Base-by-base conservation (phyloP, 2,888 invertebrate genomes). In the Conchocele bisecta region DNA sequence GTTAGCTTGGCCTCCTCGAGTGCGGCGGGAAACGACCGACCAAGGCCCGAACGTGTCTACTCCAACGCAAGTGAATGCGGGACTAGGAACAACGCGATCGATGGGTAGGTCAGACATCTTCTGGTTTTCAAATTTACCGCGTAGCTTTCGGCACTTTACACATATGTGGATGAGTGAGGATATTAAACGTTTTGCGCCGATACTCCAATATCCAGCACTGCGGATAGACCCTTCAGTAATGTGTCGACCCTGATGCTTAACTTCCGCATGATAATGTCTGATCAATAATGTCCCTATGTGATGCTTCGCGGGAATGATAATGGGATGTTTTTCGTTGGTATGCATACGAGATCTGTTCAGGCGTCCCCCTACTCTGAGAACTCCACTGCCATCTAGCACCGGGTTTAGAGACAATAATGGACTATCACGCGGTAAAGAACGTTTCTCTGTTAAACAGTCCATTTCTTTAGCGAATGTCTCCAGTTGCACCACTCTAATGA, bases 171-270 rank as follows among this genome's bases (percentile, higher is more conserved):
- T 61, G 22, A 70, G n/a, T 3, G 68, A 58, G 0, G 69, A 66
- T 15, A 80, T 57, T 5, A 67, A 41, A 1, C 77, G 51, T 50
- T 74, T 78, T 17, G 35, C 57, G 1, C 74, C 74, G 3, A 48
- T 67, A 7, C 78, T 66, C 81, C 78, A 76, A 35, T 60, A 61
- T 11, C 79, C 74, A 17, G 54, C 60, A 7, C 58, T 9, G 26
- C 80, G 41, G 6, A 81, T 35, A 1, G 70, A 61, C n/a, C 67
- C 73, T 33, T 78, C 63, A 17, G 80, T 81, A 22, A 80, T 51
- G 39, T 54, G 72, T n/a, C 77, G 37, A 0, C 75, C 78, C 57
- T 81, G 81, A 24, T 76, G 69, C 28, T 63, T 31, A 0, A 74
- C 66, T 13, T 37, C 22, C 20, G 73, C 58, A 42, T 78, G 75